Evolutionary conservation across 1,140 invertebrate genomes (phyloP).

Genomic region (Popillia japonica): DNA sequence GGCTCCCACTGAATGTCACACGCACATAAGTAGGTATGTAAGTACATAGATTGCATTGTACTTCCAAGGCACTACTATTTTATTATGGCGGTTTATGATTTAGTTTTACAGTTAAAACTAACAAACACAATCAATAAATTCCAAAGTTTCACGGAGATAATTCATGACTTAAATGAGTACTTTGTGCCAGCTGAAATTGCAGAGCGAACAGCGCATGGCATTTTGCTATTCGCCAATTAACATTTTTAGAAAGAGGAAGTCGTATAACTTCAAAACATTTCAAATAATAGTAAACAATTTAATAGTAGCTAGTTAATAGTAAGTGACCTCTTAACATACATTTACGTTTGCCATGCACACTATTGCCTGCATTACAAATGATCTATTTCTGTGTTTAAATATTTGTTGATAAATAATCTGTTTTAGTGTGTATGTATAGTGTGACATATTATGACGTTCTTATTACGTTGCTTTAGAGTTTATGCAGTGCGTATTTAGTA

Average conservation of each 20-base stretch:
- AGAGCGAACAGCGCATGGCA: background rate
- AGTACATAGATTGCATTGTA: background rate
- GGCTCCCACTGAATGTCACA: too few species aligned
- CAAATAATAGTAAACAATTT: conserved; percentile 1
- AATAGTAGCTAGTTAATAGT: background rate
- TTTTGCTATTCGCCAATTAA: background rate
- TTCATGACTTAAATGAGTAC: background rate
- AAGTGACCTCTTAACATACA: conserved; percentile 7
- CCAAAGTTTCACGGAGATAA: background rate
- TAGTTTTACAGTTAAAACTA: background rate
- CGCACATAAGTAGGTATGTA: background rate
- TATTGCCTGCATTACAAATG: background rate
- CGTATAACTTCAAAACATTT: background rate
- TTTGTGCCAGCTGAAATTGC: background rate
- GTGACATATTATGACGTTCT: too few species aligned
- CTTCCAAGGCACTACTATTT: background rate
- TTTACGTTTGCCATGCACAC: conserved; percentile 5
- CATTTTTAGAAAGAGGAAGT: background rate
- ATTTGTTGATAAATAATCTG: background rate
- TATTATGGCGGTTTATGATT: background rate
- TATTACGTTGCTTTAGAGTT: too few species aligned
- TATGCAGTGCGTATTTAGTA: too few species aligned
- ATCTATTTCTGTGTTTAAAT: background rate
- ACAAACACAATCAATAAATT: background rate
- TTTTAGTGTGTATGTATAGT: background rate